phyloP scores from a whole-genome alignment of 2,888 invertebrate species.

The Hyalella azteca region DNA sequence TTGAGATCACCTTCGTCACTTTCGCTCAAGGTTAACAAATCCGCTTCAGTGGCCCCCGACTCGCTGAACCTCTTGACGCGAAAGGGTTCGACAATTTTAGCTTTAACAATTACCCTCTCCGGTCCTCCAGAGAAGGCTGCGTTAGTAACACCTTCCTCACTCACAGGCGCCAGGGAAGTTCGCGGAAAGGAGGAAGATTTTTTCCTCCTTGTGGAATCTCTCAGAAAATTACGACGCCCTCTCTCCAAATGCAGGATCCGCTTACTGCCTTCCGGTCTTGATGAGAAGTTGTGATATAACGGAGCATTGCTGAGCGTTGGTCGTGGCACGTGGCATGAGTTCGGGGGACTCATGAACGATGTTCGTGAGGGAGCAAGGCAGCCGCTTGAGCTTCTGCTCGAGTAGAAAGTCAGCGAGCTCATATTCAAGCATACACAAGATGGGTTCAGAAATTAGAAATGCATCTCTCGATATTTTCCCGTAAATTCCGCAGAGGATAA shows the following conservation, averaged over 20 bases:
- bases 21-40: background rate
- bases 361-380: background rate
- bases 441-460: background rate
- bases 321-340: background rate
- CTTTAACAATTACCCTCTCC: slow-evolving; percentile 10
- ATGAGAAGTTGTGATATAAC: slow-evolving; percentile 20
- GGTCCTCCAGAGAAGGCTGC: background rate
- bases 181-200: slow-evolving; percentile 31
- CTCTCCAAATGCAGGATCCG: slow-evolving; percentile 26
- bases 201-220: slow-evolving; percentile 20
- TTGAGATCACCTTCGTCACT: background rate
- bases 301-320: slow-evolving; percentile 1
- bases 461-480: too few species aligned
- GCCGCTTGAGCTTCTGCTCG: background rate
- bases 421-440: background rate
- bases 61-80: background rate
- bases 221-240: slow-evolving; percentile 25
- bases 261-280: background rate
- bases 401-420: slow-evolving; percentile 8
- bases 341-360: background rate
- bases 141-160: slow-evolving; percentile 24
- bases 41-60: background rate
- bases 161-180: slow-evolving; percentile 18
- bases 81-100: slow-evolving; percentile 24
- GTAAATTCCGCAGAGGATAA: too few species aligned